phyloP scores from a whole-genome alignment of 92 coral and sea anemone species.

The Scolanthus callimorphus region DNA sequence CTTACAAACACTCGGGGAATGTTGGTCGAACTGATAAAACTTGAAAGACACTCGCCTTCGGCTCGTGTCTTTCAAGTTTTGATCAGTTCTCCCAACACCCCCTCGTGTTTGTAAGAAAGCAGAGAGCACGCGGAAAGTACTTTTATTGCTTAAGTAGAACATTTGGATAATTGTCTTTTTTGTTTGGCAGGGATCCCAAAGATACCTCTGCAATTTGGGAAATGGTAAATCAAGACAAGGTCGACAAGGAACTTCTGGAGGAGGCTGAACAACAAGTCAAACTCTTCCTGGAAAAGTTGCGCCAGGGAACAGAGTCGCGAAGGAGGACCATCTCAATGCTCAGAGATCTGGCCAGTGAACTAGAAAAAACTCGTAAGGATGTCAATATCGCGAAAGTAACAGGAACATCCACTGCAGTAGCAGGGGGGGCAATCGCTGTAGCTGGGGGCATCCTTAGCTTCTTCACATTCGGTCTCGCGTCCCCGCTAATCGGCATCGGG shows the following conservation, averaged over 20 bases:
- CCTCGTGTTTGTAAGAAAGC: no score
- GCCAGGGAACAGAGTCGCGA: background rate
- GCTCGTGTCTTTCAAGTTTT: no score
- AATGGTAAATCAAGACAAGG: background rate
- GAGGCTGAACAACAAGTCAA: background rate
- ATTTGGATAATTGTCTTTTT: no score
- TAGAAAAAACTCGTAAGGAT: background rate
- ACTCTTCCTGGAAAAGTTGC: background rate
- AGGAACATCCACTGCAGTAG: background rate
- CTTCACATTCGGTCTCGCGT: background rate
- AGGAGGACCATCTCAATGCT: background rate
- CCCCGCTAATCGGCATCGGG: background rate
- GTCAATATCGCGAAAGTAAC: background rate
- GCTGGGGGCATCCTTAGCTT: background rate
- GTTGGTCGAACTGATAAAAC: no score
- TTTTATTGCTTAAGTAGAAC: no score
- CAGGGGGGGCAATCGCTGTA: background rate
- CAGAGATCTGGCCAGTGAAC: background rate
- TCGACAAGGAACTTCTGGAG: background rate
- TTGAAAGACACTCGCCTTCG: no score
- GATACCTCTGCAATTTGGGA: no score
- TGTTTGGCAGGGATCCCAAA: no score
- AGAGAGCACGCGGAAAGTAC: no score
- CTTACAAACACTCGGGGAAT: no score
- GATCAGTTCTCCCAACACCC: no score